These are phyloP conservation scores for Theristicus caerulescens DNA, from an alignment of 2,113 vertebrate genomes.

Conservation along the genomic window DNA sequence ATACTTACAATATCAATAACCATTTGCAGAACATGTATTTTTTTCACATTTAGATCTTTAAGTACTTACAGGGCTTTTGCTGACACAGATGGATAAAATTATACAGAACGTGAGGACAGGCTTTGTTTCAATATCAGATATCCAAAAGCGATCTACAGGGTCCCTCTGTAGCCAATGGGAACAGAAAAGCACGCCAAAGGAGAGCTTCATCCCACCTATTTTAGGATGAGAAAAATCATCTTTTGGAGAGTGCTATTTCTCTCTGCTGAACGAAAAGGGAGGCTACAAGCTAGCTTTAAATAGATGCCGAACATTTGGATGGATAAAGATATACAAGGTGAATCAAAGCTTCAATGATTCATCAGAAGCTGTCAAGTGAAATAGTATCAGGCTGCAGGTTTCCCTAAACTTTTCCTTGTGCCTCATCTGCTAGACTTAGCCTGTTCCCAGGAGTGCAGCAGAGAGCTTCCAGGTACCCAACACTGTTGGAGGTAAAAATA, in stretches of 20 bases:
- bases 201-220: not conserved
- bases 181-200: not conserved
- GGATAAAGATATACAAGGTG: not conserved
- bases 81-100: not conserved
- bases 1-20: conserved; percentile 2
- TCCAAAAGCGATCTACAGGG: not conserved
- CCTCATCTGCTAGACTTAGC: not conserved
- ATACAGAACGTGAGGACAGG: not conserved
- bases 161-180: not conserved
- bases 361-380: not conserved
- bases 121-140: not conserved
- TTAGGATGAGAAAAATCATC: not conserved
- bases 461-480: not conserved
- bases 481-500: not conserved
- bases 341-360: not conserved
- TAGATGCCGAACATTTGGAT: not conserved
- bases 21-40: not conserved
- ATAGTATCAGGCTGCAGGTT: not conserved
- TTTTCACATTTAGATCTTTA: conserved; percentile 18
- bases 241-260: not conserved
- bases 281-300: not conserved
- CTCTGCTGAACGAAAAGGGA: not conserved
- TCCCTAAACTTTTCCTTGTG: not conserved
- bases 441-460: not conserved
- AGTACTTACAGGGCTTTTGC: not conserved